phyloP scores from a whole-genome alignment of 2,888 invertebrate genomes.

The Cabera pusaria region DNA sequence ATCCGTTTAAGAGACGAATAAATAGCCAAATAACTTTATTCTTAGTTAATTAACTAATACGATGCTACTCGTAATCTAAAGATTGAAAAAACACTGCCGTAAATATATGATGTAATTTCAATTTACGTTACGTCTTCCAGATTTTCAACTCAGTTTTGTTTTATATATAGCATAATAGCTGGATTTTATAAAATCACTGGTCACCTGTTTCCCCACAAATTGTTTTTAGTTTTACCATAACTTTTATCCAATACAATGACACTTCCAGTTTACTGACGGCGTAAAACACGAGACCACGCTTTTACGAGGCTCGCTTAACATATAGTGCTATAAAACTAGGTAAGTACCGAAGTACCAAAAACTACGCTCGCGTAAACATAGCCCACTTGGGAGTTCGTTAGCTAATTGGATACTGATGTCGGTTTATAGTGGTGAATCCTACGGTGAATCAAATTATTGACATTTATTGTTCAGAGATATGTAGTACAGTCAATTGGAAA shows the following conservation, averaged over 20 bases:
- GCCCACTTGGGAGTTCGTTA: constrained; percentile 67
- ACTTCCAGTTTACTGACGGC: constrained; percentile 64
- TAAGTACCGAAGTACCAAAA: constrained; percentile 50
- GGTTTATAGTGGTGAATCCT: constrained; percentile 47
- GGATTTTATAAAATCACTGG: no score
- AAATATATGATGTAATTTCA: no score
- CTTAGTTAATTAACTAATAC: no score
- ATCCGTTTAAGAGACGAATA: no score
- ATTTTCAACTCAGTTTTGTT: no score
- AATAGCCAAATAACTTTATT: no score
- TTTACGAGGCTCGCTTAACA: constrained; percentile 77
- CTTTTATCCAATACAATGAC: constrained; percentile 57
- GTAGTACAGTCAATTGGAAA: constrained; percentile 4
- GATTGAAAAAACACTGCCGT: no score
- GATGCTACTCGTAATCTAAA: no score
- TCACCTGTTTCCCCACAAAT: no score
- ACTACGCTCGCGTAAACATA: constrained; percentile 59
- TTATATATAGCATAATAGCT: no score
- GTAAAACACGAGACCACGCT: constrained; percentile 69
- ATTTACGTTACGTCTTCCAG: no score
- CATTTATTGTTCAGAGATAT: constrained; percentile 22
- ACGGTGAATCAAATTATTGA: constrained; percentile 48
- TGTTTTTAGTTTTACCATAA: constrained; percentile 54
- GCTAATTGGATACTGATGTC: constrained; percentile 64
- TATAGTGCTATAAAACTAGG: constrained; percentile 68